Evolutionary conservation across 2,888 invertebrate species (phyloP), one percentile per base, ranked within the genome.

Genomic region (Frankliniella intonsa): DNA sequence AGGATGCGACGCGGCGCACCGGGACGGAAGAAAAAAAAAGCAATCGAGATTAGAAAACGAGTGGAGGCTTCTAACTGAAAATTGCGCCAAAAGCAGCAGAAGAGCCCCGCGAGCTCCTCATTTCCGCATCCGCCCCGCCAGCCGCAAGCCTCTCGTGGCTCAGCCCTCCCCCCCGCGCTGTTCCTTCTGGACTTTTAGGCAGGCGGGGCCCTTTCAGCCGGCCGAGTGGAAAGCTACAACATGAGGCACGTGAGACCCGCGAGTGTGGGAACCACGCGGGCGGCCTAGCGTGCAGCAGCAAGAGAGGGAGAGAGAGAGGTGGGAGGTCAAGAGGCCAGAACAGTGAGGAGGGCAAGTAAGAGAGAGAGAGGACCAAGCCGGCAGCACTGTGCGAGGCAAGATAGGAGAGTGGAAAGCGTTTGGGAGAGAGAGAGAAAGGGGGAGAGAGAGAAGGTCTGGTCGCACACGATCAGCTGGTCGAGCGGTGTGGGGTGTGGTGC

Each of bases 291-390:
- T 3, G 69, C 69, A 25, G 69, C 69, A 19, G 14, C 55, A 7
- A 55, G 55, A 38, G 38, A 12, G 55, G 8, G 55, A 17, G 55
- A 17, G 55, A 22, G 69, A 76, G 69, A 11, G 69, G 14, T n/a
- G 69, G 25, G 69, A 22, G 69, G 69, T 76, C 69, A 76, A 76
- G 22, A 76, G 69, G 69, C 22, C 25, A 76, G 69, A 76, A 76
- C 69, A 12, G 11, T 22, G n/a, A 25, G 62, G 19, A n/a, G 62
- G 62, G n/a, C 14, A 17, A 62, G 62, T 7, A 62, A 14, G 55
- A 17, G 55, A 17, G n/a, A 22, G 69, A 25, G 69, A 9, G 69
- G 55, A 7, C 55, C 55, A 1, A 19, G 17, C 0, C 55, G 55
- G 55, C 55, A 14, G 14, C 55, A 19, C 17, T 19, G 14, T 14